Base-by-base conservation (phyloP, 2,888 invertebrate genomes). In the Pheosia gnoma region DNA sequence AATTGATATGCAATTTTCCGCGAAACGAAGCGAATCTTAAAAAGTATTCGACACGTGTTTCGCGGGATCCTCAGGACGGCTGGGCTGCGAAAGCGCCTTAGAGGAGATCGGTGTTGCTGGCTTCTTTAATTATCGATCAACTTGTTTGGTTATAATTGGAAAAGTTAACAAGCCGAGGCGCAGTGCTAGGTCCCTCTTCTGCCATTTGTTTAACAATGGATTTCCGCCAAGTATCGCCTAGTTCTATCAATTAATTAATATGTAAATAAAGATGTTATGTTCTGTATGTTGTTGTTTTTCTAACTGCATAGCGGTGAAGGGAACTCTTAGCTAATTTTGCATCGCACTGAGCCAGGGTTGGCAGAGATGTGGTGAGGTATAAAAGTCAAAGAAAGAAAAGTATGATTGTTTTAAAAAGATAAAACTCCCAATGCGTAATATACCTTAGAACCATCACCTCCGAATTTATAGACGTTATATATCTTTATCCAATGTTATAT, bases 221-320 rank as follows among this genome's bases (percentile, higher is more conserved):
- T 25, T 25, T 25, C 25, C 25, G 25, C 25, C 25, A 25, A 25
- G 25, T 25, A 25, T 25, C 25, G 25, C 25, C 25, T 25, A 25
- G 25, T 25, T 25, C 25, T 25, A 25, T 25, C 25, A 25, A 25
- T 25, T 25, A 25, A 71, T 74, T 74, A 69, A 75, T 66, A 74
- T 81, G 85, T 88, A 86, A 88, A 88, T 88, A 88, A 88, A 88
- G 70, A 83, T 71, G 83, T 85, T 86, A 81, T 72, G 82, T 84
- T 86, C 79, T 60, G 71, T 77, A 63, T 68, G 60, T 69, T 66
- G 67, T 61, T 78, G 68, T 77, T 77, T 74, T 75, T 78, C 74
- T 47, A n/a, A n/a, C n/a, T 45, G 9, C 10, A 5, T 9, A 64
- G 63, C 58, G 70, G 72, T 70, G 63, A 47, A 51, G 47, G 47